Evolutionary conservation across 2,797 vertebrate genomes (phyloP).

Genomic region (Sebastes oblongus): DNA sequence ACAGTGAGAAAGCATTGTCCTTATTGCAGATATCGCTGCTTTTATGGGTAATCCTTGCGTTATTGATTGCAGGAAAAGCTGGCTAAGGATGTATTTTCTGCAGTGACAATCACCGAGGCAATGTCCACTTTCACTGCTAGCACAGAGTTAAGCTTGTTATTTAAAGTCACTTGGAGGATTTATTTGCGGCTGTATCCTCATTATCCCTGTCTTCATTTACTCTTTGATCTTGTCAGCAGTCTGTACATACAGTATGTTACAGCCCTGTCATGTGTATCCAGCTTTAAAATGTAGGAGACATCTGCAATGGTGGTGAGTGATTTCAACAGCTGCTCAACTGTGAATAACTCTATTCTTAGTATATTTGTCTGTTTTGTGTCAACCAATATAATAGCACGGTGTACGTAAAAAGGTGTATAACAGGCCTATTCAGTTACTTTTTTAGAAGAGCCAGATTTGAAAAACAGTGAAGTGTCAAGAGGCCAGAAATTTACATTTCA

Average conservation of each 20-base stretch:
- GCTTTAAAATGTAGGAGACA: not conserved
- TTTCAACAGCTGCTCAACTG: constrained; percentile 3
- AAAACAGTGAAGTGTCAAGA: too few relatives aligned
- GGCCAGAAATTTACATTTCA: too few relatives aligned
- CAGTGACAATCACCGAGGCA: constrained; percentile 42
- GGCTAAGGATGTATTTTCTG: constrained; percentile 33
- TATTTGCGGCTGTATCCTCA: constrained; percentile 65
- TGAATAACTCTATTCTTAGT: not conserved
- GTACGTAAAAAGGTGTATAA: not conserved
- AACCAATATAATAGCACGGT: not conserved
- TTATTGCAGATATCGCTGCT: constrained; percentile 56
- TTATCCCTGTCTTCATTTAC: constrained; percentile 66
- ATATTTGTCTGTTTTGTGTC: not conserved
- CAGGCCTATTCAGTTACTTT: too few relatives aligned
- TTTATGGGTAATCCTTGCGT: constrained; percentile 66
- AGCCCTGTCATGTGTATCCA: not conserved
- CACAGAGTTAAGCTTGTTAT: constrained; percentile 75
- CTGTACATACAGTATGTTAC: constrained; percentile 10
- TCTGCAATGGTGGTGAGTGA: not conserved
- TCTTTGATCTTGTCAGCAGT: constrained; percentile 52
- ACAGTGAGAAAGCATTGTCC: constrained; percentile 38
- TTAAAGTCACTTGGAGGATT: constrained; percentile 72
- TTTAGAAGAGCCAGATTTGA: too few relatives aligned
- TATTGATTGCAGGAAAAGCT: constrained; percentile 44
- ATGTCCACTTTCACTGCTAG: constrained; percentile 67